A percentile compares a stretch with the other conserved stretches of the same genome.
Evolutionary conservation across 2,888 invertebrate species (phyloP).

Genomic region (Orchesella flavescens): DNA sequence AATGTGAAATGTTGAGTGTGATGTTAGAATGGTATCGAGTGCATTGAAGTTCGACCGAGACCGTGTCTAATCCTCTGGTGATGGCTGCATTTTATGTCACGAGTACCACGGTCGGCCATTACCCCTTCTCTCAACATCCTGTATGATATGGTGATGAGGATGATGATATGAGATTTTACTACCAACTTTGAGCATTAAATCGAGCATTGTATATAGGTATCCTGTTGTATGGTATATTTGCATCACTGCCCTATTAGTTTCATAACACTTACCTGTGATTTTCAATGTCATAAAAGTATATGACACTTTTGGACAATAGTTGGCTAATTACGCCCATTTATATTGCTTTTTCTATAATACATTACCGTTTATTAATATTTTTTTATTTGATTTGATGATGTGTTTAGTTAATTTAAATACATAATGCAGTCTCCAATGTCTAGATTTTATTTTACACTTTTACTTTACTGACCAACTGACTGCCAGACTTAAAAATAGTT

Average conservation of each 20-base stretch:
- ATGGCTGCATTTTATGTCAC: conserved; percentile 62
- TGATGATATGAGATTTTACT: too few species aligned
- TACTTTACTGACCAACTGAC: conserved; percentile 50
- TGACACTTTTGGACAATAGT: not conserved
- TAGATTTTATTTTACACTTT: not conserved
- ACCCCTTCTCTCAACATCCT: conserved; percentile 55
- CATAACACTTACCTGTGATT: not conserved
- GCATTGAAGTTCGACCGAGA: conserved; percentile 40
- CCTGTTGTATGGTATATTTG: too few species aligned
- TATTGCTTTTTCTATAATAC: too few species aligned
- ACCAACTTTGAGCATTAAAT: too few species aligned
- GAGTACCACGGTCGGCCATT: conserved; percentile 67
- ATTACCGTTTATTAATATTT: too few species aligned
- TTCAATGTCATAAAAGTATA: not conserved
- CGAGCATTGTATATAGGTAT: too few species aligned
- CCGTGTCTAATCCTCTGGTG: conserved; percentile 19
- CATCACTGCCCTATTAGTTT: not conserved
- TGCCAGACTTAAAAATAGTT: not conserved
- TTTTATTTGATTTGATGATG: too few species aligned
- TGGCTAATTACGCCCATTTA: not conserved
- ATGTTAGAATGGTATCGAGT: not conserved
- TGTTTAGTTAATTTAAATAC: too few species aligned
- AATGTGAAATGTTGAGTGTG: not conserved
- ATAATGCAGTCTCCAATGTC: not conserved
- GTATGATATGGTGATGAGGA: not conserved